Percentiles rank a stretch among this genome's conserved stretches.
Conservation (phyloP, 2,113 vertebrate genomes). For the Leptobrachium leishanense region DNA sequence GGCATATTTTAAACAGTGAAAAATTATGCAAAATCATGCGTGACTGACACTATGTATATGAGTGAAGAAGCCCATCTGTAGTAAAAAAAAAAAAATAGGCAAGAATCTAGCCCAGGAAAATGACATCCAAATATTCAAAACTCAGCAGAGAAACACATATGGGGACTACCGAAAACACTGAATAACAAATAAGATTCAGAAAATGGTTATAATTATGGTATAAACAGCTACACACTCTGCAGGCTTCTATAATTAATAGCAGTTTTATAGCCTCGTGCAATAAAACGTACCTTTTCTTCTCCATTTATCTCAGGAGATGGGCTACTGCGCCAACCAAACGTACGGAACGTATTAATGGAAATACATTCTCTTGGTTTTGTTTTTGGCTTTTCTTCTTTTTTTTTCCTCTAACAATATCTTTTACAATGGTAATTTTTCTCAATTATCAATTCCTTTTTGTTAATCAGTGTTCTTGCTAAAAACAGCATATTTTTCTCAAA, state of each 20-base stretch:
- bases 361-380: background rate
- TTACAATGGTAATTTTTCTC: background rate
- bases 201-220: background rate
- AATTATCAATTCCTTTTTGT: background rate
- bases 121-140: conserved; percentile 15
- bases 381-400: background rate
- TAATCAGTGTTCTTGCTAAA: background rate
- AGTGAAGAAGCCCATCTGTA: conserved; percentile 36
- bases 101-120: conserved; percentile 2
- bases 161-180: conserved; percentile 27
- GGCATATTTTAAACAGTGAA: conserved; percentile 34
- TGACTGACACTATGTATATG: conserved; percentile 21
- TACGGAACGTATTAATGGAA: background rate
- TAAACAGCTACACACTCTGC: conserved; percentile 1
- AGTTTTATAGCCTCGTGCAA: conserved; percentile 15
- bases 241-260: conserved; percentile 27
- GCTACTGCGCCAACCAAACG: conserved; percentile 12
- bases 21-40: conserved; percentile 39
- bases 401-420: background rate
- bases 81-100: background rate
- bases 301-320: conserved; percentile 10
- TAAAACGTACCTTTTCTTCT: conserved; percentile 8
- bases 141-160: conserved; percentile 34
- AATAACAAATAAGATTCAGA: conserved; percentile 24
- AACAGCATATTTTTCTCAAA: background rate